Evolutionary conservation across 2,113 vertebrate genomes (phyloP), one percentile per base, ranked within the genome.

Genomic region (Nibea albiflora): DNA sequence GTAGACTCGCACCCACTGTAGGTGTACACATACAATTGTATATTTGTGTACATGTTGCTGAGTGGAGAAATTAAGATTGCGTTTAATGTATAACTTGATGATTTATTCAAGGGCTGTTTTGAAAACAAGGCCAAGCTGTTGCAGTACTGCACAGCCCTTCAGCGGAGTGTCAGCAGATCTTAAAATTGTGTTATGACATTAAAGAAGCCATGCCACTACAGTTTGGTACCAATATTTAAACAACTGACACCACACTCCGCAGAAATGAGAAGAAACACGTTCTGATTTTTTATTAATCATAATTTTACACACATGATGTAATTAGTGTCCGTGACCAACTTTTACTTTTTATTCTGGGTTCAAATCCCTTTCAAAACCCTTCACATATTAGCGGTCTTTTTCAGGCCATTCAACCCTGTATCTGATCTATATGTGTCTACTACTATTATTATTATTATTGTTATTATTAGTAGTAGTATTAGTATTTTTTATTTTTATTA

Each of bases 1-100:
- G 54, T 46, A 76, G 58, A 81, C 28, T 62, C 20, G 50, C 69
- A 67, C 63, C 78, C 83, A 14, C 69, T 76, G 28, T 10, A 35
- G 35, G 60, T 70, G 24, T 57, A 49, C 24, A 46, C 35, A 19
- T 49, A 54, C 16, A 67, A 17, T 58, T 46, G 35, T 49, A 22
- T 17, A 7, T 17, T 17, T 17, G 28, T 52, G 3, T 68, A 28
- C 19, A 57, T 35, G 26, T 46, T 54, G 57, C 39, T 57, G 44
- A 64, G 46, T 60, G 31, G 58, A 68, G 76, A 60, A 42, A 62
- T 42, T 62, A 24, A 22, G 17, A 63, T 44, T 17, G 11, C 4
- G 56, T 61, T 62, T 44, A 20, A 57, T 19, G 14, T 26, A 17
- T 44, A 12, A 49, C n/a, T 28, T 58, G 3, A 68, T 57, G 4